Evolutionary conservation across 2,888 invertebrate genomes (phyloP).

Genomic region (Yponomeuta plumbellus): DNA sequence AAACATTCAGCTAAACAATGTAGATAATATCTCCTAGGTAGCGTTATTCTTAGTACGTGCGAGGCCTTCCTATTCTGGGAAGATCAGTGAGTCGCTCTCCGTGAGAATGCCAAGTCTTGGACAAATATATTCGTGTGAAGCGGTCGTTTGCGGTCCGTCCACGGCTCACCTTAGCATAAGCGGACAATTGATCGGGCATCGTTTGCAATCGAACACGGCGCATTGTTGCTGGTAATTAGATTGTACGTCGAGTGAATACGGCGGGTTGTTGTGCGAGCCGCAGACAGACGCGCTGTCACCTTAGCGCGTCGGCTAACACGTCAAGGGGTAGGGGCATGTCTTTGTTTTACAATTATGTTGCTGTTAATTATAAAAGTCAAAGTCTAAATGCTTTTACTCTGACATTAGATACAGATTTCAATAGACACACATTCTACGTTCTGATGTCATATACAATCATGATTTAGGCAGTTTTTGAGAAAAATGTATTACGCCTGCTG

Average conservation of each 20-base stretch:
- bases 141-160: not conserved
- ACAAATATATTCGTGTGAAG: not conserved
- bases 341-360: too few relatives aligned
- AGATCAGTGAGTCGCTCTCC: not conserved
- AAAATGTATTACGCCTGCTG: too few relatives aligned
- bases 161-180: not conserved
- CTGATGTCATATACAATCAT: too few relatives aligned
- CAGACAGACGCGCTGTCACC: too few relatives aligned
- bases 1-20: not conserved
- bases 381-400: too few relatives aligned
- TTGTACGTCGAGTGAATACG: not conserved
- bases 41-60: not conserved
- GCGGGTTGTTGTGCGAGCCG: not conserved
- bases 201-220: not conserved
- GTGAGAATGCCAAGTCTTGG: not conserved
- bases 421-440: too few relatives aligned
- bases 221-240: not conserved
- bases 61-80: not conserved
- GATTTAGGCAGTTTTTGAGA: too few relatives aligned
- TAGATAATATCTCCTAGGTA: not conserved
- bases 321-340: too few relatives aligned
- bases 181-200: not conserved
- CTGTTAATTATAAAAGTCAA: too few relatives aligned
- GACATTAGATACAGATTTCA: too few relatives aligned
- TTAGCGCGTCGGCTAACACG: too few relatives aligned